These are phyloP conservation scores for Trichonephila inaurata DNA, from an alignment of 1,140 invertebrate species.

Conservation along the genomic window DNA sequence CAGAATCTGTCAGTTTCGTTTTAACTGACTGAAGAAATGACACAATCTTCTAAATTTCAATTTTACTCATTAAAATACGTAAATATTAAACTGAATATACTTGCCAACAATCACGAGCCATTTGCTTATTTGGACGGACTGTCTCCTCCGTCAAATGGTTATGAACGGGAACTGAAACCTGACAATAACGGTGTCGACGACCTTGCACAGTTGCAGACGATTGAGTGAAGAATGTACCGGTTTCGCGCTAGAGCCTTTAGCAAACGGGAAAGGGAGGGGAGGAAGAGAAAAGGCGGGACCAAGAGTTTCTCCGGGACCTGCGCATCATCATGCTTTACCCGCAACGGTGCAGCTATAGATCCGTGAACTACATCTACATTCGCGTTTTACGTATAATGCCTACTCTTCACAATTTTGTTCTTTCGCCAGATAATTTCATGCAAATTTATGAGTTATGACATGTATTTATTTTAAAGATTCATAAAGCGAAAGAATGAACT, in stretches of 20 bases:
- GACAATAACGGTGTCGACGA: slow-evolving; percentile 52
- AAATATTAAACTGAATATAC: background rate
- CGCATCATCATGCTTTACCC: slow-evolving; percentile 16
- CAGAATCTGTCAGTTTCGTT: background rate
- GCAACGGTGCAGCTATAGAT: slow-evolving; percentile 69
- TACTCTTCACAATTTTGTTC: background rate
- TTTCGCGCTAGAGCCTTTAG: slow-evolving; percentile 37
- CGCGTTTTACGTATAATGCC: background rate
- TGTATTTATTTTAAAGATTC: background rate
- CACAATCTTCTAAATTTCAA: too few relatives aligned
- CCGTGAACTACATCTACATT: slow-evolving; percentile 48
- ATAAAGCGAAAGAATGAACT: background rate
- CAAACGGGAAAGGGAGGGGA: background rate
- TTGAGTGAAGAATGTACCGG: slow-evolving; percentile 45
- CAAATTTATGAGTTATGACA: slow-evolving; percentile 6
- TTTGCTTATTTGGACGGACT: slow-evolving; percentile 1
- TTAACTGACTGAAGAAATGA: background rate
- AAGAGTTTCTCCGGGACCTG: slow-evolving; percentile 51
- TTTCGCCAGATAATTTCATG: slow-evolving; percentile 6
- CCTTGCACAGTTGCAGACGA: slow-evolving; percentile 52
- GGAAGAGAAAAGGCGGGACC: slow-evolving; percentile 24
- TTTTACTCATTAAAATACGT: too few relatives aligned
- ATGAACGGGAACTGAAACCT: slow-evolving; percentile 42
- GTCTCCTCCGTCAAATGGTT: slow-evolving; percentile 40
- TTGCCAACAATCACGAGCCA: slow-evolving; percentile 56